Base-by-base conservation (phyloP, 2,888 invertebrate species). In the Drosophila testacea region DNA sequence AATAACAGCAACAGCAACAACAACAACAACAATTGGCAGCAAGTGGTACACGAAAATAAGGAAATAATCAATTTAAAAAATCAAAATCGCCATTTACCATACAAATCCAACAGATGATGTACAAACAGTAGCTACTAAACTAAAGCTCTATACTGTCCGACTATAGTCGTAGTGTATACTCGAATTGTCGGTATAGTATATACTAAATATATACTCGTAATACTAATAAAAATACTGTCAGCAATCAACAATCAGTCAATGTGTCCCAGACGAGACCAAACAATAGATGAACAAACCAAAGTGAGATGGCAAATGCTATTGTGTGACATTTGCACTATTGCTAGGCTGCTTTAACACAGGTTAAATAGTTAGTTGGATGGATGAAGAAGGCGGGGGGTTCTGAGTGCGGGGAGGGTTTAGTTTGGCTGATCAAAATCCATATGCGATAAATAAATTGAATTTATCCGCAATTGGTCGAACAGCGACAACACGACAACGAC, bases 61-160 rank as follows among this genome's bases (percentile, higher is more conserved):
- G 91, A 92, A 92, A 91, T 91, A 92, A 92, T 91, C 92, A 92
- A 92, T 92, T 92, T 91, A 92, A 91, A 92, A 92, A 91, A 91
- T 91, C 92, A 91, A 92, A 91, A 90, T 90, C 90, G 81, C 87
- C 83, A 89, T 91, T 90, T 90, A 82, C 86, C 69, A 69, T 68
- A 73, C 62, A 65, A 55, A 56, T 50, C 36, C 46, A 28, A 41
- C 16, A 32, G 42, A 44, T 4, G 10, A n/a, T 6, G 4, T 7
- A 42, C 13, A n/a, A 38, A 34, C 36, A 38, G 30, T 9, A 39
- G 47, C 38, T 11, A 59, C 59, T 59, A 57, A 39, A 47, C 47
- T 54, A 54, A 47, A 22, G 11, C 22, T 44, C 27, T 51, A 63
- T 63, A 51, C 22, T 16, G 34, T 7, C 44, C 22, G 44, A 46